Evolutionary conservation across 2,888 invertebrate species (phyloP), one percentile per base, ranked within the genome.

Genomic region (Dastarcus helophoroides): DNA sequence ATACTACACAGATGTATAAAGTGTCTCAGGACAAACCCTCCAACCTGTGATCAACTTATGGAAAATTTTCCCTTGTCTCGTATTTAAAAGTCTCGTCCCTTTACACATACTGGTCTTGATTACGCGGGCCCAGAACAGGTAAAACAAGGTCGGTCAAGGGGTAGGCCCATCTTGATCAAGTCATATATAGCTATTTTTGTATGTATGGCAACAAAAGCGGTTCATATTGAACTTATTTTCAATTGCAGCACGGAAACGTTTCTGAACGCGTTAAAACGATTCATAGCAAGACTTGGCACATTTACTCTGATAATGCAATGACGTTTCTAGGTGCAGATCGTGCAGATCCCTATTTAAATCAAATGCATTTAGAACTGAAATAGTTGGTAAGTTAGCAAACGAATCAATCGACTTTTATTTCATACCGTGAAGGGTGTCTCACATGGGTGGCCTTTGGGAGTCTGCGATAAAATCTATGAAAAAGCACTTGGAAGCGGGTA

Each of bases 161-260:
- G 16, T n/a, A n/a, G n/a, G n/a, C n/a, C 7, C 9, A 14, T 13
- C 14, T 9, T 10, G n/a, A 14, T 16, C 9, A 26, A 26, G 14
- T 8, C 26, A 9, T 26, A 26, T 14, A 26, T 26, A 14, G 14
- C 14, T 14, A 9, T 26, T 14, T 26, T 26, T 12, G 14, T 12
- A 14, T 26, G 26, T 14, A 9, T 26, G 5, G 7, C 13, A 15
- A 16, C 16, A 5, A 26, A 26, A 16, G 26, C 26, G 10, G 16
- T 26, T 26, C 26, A 14, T 14, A 11, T 26, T 9, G 28, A 28
- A 21, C 7, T 28, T 2, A 11, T 17, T 8, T 28, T 22, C 2
- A 22, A 28, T 19, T 11, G 19, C 3, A 28, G 15, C 12, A 28
- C 28, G 2, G 28, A 28, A 16, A 11, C 11, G 10, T 27, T 27